These are phyloP conservation scores for Rhagoletis pomonella DNA, from an alignment of 1,140 invertebrate species.

Conservation along the genomic window DNA sequence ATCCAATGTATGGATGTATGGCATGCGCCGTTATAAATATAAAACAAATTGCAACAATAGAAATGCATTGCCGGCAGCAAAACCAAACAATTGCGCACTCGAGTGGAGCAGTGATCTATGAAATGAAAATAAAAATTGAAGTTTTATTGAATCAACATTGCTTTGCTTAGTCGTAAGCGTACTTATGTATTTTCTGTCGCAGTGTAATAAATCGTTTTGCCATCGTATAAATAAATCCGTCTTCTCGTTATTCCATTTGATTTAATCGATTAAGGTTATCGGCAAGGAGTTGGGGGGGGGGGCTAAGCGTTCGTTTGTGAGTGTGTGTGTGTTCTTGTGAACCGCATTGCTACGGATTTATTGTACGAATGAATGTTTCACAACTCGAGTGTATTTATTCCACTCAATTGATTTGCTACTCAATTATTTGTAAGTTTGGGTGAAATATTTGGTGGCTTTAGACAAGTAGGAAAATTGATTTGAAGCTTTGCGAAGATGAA, in stretches of 20 bases:
- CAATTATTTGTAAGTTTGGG: conserved; percentile 33
- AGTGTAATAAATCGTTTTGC: conserved; percentile 39
- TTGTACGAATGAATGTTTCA: background rate
- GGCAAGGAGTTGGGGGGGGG: background rate
- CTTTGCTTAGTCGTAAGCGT: background rate
- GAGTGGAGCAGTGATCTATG: background rate
- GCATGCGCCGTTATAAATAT: background rate
- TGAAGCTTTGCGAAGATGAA: background rate
- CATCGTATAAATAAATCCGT: conserved; percentile 27
- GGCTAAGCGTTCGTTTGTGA: background rate
- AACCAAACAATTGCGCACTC: background rate
- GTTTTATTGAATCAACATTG: background rate
- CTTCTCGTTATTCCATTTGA: conserved; percentile 47
- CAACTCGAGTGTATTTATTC: conserved; percentile 33
- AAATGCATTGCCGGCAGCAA: conserved; percentile 3
- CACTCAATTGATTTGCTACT: conserved; percentile 53
- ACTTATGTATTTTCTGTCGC: conserved; percentile 15
- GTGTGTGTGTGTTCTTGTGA: background rate
- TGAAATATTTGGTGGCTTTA: conserved; percentile 21
- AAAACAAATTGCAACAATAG: conserved; percentile 16
- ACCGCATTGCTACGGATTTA: too few species aligned
- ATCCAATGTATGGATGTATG: background rate
- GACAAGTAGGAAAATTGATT: conserved; percentile 26
- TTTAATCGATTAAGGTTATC: conserved; percentile 33
- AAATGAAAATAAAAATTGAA: conserved; percentile 1